phyloP scores from a whole-genome alignment of 2,797 vertebrate species.

The Bovichtus diacanthus region DNA sequence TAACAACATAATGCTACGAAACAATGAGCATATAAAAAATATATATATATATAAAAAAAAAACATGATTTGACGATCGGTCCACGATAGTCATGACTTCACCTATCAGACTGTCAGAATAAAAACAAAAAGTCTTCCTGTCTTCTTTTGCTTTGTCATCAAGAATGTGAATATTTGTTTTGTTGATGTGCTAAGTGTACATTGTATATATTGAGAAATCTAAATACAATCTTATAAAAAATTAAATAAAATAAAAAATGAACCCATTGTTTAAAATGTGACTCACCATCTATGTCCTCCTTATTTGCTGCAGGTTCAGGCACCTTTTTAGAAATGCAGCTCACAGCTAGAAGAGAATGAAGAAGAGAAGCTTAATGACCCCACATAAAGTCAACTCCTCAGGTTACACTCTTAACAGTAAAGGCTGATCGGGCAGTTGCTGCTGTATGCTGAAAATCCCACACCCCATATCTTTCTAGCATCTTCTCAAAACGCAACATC shows the following conservation, averaged over 20 bases:
- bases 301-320: slow-evolving; percentile 83
- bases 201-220: not conserved
- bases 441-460: not conserved
- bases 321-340: slow-evolving; percentile 92
- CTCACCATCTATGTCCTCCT: slow-evolving; percentile 84
- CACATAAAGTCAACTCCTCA: slow-evolving; percentile 16
- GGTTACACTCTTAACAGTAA: slow-evolving; percentile 10
- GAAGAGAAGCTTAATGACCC: slow-evolving; percentile 11
- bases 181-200: not conserved
- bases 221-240: not conserved
- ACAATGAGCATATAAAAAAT: too few species aligned
- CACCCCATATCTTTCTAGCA: slow-evolving; percentile 9
- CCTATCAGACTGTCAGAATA: not conserved
- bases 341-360: slow-evolving; percentile 80
- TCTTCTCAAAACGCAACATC: not conserved
- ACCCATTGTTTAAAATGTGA: not conserved
- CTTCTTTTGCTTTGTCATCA: not conserved
- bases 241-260: not conserved
- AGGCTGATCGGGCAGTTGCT: slow-evolving; percentile 25
- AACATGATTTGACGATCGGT: too few species aligned
- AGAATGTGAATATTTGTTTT: not conserved
- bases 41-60: too few species aligned
- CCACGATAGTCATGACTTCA: too few species aligned
- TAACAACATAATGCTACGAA: too few species aligned
- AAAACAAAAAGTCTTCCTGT: not conserved